Conservation (phyloP, 1,140 invertebrate species). For the Neuroterus valhalla region DNA sequence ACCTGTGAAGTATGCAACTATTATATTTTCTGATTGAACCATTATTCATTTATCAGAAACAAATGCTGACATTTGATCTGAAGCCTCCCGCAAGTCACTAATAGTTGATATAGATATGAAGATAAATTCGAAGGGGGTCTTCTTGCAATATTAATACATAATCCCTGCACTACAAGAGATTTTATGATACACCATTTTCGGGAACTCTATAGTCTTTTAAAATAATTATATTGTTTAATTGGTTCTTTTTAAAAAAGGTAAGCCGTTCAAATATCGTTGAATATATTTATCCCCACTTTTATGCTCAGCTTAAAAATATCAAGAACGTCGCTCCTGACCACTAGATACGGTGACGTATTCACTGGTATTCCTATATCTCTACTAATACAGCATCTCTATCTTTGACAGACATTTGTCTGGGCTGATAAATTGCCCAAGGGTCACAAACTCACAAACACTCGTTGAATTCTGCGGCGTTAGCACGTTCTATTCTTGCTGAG, state of each 20-base stretch:
- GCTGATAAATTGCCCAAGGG: constrained; percentile 34
- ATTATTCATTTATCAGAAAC: not conserved
- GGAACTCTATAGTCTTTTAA: too few species aligned
- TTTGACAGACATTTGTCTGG: not conserved
- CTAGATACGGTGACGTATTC: too few species aligned
- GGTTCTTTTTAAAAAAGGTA: too few species aligned
- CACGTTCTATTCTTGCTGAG: not conserved
- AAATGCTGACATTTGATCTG: not conserved
- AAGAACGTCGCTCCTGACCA: too few species aligned
- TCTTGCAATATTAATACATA: not conserved
- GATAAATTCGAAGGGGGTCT: not conserved
- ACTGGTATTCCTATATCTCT: too few species aligned
- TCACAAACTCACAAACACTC: constrained; percentile 43
- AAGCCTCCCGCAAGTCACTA: not conserved
- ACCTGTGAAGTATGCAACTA: too few species aligned
- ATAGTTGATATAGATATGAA: not conserved
- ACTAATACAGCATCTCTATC: too few species aligned
- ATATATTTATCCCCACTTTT: too few species aligned
- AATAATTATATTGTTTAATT: too few species aligned
- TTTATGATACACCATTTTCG: too few species aligned
- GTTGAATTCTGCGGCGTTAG: constrained; percentile 32
- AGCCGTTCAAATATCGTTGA: too few species aligned
- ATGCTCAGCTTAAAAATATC: too few species aligned
- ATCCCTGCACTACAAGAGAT: not conserved
- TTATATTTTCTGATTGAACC: not conserved